phyloP scores from a whole-genome alignment of 2,888 invertebrate species.

The Papilio elwesi region DNA sequence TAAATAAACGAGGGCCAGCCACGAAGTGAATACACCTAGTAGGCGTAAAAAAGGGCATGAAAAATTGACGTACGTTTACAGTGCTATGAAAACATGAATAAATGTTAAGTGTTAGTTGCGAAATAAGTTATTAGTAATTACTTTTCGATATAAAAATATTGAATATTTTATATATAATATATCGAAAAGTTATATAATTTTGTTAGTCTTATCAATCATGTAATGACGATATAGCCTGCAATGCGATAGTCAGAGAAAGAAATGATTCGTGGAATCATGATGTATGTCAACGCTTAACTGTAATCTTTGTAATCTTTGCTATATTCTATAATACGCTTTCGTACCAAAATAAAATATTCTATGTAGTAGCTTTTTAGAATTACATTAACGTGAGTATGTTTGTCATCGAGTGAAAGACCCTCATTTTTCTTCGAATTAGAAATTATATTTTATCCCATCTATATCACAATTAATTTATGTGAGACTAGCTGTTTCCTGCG shows the following conservation, averaged over 20 bases:
- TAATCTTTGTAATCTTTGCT: not conserved
- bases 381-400: no score
- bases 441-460: no score
- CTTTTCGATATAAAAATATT: no score
- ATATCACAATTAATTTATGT: no score
- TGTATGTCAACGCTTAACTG: not conserved
- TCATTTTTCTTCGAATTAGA: no score
- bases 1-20: conserved; percentile 29
- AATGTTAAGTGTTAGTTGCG: no score
- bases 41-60: not conserved
- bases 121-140: no score
- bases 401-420: no score
- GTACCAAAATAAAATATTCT: not conserved
- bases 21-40: conserved; percentile 13
- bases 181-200: no score
- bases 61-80: not conserved
- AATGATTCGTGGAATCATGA: not conserved
- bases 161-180: no score
- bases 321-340: not conserved
- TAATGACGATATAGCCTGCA: not conserved
- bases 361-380: no score
- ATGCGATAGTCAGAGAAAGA: not conserved
- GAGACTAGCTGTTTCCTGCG: no score
- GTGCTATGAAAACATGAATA: not conserved
- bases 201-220: not conserved